Base-by-base conservation (phyloP, 2,888 invertebrate genomes). In the Erynnis tages region DNA sequence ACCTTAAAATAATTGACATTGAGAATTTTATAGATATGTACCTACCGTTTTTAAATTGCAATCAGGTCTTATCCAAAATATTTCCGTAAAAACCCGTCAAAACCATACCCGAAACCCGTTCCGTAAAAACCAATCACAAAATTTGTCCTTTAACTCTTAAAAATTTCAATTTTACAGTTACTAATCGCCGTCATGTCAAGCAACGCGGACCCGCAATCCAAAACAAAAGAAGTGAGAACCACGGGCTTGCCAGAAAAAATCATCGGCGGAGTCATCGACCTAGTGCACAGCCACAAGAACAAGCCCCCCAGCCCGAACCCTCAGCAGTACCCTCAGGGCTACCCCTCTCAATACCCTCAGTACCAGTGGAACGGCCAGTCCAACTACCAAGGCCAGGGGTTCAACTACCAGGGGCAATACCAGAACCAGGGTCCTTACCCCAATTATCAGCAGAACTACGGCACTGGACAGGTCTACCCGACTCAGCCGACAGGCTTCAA, bases 201-300 rank as follows among this genome's bases (percentile, higher is more conserved):
- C 19, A 58, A 60, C 6, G 38, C 47, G 1, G 25, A 58, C n/a
- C 1, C 10, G 10, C 35, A 35, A 19, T 35, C 54, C 16, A 49
- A 55, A 5, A 60, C 61, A 8, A 63, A 57, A 37, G 65, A 66
- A 34, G 45, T 72, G 0, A 64, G 74, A 48, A 79, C 79, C 45
- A 81, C 77, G 13, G 73, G 75, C 35, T 82, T 87, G 16, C 84
- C 88, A 0, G 88, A 89, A 60, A 88, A 86, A 59, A 85, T 89
- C 13, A 80, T 88, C 23, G 84, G 83, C 1, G 82, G 85, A 0
- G 85, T 88, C n/a, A 87, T 89, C 7, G 87, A 87, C 55, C 82
- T 83, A 5, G 82, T 87, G 1, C 82, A 85, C 50, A 82, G 64
- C 34, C 86, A 89, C 57, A 89, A 88, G 60, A 81, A 79, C 61